Evolutionary conservation across 37 sponge, comb jelly and placozoan species (phyloP).

Genomic region (Amphimedon queenslandica): DNA sequence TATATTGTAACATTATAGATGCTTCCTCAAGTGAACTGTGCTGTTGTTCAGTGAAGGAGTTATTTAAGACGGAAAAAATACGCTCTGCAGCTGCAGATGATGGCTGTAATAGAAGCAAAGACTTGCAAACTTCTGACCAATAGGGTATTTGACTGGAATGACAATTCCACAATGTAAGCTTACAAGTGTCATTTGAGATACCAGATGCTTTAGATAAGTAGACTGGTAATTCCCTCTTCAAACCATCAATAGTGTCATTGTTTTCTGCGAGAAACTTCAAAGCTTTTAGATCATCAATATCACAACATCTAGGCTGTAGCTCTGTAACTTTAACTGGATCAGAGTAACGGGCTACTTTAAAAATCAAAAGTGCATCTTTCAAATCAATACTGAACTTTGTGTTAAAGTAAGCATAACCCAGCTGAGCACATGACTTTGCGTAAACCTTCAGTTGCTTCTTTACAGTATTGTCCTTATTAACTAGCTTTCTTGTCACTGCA

Average conservation of each 20-base stretch:
- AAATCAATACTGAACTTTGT: slow-evolving; percentile 1
- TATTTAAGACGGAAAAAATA: too few relatives aligned
- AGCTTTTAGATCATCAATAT: slow-evolving; percentile 9
- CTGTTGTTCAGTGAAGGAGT: too few relatives aligned
- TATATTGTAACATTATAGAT: slow-evolving; percentile 26
- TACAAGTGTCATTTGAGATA: background rate
- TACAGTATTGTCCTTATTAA: background rate
- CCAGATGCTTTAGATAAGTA: slow-evolving; percentile 10
- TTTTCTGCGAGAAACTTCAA: slow-evolving; percentile 11
- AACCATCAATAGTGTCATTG: too few relatives aligned
- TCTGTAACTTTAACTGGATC: slow-evolving; percentile 18
- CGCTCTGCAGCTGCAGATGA: slow-evolving; percentile 39
- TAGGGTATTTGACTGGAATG: slow-evolving; percentile 8
- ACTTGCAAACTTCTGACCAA: slow-evolving; percentile 13
- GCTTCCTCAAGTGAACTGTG: too few relatives aligned
- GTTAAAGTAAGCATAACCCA: slow-evolving; percentile 6
- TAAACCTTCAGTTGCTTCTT: background rate
- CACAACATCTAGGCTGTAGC: slow-evolving; percentile 20
- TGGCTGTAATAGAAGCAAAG: slow-evolving; percentile 14
- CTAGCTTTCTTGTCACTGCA: slow-evolving; percentile 16
- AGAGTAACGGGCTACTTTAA: slow-evolving; percentile 16
- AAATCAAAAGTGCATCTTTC: background rate
- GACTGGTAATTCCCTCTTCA: too few relatives aligned
- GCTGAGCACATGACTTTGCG: slow-evolving; percentile 18
- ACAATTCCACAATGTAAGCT: slow-evolving; percentile 22